Evolutionary conservation across 2,888 invertebrate genomes (phyloP).

Genomic region (Gonocerus acuteangulatus): DNA sequence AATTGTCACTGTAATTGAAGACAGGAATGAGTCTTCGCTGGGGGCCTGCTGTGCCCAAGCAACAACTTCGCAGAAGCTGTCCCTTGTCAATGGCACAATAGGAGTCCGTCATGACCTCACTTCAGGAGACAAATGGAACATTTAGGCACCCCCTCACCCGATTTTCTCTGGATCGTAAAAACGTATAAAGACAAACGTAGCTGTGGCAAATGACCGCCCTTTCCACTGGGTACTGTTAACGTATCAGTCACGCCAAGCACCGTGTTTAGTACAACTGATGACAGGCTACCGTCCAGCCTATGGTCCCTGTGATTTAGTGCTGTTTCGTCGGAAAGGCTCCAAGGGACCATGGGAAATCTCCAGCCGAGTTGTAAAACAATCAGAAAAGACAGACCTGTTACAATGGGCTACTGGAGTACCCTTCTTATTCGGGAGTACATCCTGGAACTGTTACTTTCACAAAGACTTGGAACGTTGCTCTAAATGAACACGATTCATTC

Average conservation of each 20-base stretch:
- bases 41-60: no score
- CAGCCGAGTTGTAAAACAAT: slow-evolving; percentile 9
- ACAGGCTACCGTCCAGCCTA: slow-evolving; percentile 25
- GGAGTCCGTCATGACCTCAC: background rate
- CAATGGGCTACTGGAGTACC: no score
- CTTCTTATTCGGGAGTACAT: no score
- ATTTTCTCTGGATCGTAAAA: slow-evolving; percentile 23
- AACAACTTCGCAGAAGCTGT: slow-evolving; percentile 1
- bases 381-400: background rate
- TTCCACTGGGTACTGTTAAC: background rate
- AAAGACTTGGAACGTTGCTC: no score
- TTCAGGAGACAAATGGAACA: slow-evolving; percentile 20
- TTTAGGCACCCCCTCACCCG: slow-evolving; percentile 9
- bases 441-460: no score
- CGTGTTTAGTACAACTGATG: slow-evolving; percentile 23
- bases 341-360: background rate
- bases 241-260: slow-evolving; percentile 2
- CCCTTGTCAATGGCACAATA: background rate
- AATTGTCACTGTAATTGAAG: no score
- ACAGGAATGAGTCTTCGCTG: no score
- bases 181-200: background rate
- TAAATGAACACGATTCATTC: no score
- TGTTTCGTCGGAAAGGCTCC: background rate
- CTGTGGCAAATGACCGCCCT: background rate
- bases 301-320: slow-evolving; percentile 4